phyloP scores from a whole-genome alignment of 2,797 vertebrate genomes.

The Urophycis tenuis region DNA sequence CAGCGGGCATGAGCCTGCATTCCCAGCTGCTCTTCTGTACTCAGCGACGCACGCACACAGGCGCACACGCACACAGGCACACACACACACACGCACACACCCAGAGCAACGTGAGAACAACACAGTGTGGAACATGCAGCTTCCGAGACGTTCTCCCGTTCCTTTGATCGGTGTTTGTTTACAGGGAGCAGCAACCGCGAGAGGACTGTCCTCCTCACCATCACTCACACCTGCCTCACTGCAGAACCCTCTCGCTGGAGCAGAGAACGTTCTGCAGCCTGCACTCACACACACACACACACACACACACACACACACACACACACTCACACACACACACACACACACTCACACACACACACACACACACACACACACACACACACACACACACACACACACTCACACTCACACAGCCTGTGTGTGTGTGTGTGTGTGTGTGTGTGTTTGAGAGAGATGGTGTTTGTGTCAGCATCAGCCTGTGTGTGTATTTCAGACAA shows the following conservation, averaged over 20 bases:
- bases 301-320: neutral
- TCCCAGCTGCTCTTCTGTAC: constrained; percentile 54
- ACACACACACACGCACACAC: neutral
- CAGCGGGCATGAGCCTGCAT: constrained; percentile 45
- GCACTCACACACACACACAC: neutral
- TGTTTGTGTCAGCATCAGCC: neutral
- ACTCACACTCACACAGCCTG: no score
- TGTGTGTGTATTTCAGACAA: constrained; percentile 13
- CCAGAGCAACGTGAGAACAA: neutral
- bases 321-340: no score
- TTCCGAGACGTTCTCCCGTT: no score
- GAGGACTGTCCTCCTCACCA: constrained; percentile 39
- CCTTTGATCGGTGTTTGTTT: constrained; percentile 16
- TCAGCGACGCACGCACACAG: constrained; percentile 8
- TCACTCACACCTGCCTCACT: constrained; percentile 56
- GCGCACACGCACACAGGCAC: constrained; percentile 3
- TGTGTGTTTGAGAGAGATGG: no score
- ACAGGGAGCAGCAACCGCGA: constrained; percentile 9
- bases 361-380: no score
- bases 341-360: no score
- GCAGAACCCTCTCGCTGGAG: constrained; percentile 46
- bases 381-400: no score
- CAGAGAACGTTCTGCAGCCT: constrained; percentile 38
- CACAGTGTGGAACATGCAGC: neutral
- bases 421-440: neutral